These are phyloP conservation scores for Steinernema hermaphroditum DNA, from an alignment of 2,888 invertebrate genomes.

Conservation along the genomic window DNA sequence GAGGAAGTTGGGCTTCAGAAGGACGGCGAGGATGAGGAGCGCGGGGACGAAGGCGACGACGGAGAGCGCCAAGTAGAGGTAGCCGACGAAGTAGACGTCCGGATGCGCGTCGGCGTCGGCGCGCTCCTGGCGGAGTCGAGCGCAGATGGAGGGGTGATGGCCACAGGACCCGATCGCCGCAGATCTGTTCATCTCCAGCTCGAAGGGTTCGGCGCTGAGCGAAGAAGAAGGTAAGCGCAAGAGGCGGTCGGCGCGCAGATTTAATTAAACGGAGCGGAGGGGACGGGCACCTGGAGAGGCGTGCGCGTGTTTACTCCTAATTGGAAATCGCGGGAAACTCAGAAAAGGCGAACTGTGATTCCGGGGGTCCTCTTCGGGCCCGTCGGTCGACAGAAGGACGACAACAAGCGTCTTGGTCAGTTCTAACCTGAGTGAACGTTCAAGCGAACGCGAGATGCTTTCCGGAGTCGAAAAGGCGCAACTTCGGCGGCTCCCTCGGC, in stretches of 20 bases:
- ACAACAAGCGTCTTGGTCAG: too few species aligned
- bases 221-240: background rate
- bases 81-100: conserved; percentile 1
- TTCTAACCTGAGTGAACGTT: too few species aligned
- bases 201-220: background rate
- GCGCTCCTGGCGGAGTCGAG: background rate
- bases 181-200: background rate
- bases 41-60: background rate
- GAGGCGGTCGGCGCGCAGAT: background rate
- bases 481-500: too few species aligned
- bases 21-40: background rate
- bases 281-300: background rate
- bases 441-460: too few species aligned
- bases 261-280: background rate
- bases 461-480: too few species aligned
- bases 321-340: too few species aligned
- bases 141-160: background rate
- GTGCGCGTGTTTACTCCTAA: background rate
- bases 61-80: conserved; percentile 5
- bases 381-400: too few species aligned
- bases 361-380: too few species aligned
- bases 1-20: background rate
- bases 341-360: too few species aligned
- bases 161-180: background rate
- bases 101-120: background rate